Evolutionary conservation across 2,113 vertebrate species (phyloP).

Genomic region (Spermophilus dauricus): DNA sequence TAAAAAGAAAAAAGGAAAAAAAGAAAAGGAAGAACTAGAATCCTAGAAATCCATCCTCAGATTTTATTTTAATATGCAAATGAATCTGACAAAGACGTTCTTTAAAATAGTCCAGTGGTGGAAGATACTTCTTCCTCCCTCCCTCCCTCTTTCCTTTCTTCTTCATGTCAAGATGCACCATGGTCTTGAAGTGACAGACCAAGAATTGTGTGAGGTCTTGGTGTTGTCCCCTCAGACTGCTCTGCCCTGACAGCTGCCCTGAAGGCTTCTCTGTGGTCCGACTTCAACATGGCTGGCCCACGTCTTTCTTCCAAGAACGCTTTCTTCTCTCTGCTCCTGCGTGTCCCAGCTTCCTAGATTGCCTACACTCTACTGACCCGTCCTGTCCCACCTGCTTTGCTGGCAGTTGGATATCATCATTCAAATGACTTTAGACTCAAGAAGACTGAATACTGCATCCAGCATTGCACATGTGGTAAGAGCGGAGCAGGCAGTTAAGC

Average conservation of each 20-base stretch:
- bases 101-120: background rate
- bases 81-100: slow-evolving; percentile 1
- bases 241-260: rapidly evolving
- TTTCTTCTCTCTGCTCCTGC: background rate
- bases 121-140: background rate
- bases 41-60: slow-evolving; percentile 24
- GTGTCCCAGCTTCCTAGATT: background rate
- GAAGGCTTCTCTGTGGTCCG: background rate
- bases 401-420: background rate
- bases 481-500: background rate
- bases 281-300: background rate
- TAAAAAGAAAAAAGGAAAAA: background rate
- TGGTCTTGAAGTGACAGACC: background rate
- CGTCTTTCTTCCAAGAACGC: background rate
- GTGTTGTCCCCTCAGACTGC: background rate
- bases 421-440: background rate
- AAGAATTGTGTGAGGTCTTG: background rate
- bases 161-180: background rate
- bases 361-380: background rate
- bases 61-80: slow-evolving; percentile 2
- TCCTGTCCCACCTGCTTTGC: background rate
- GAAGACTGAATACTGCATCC: background rate
- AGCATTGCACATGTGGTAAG: background rate
- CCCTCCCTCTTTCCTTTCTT: background rate
- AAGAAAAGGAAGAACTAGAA: background rate